phyloP scores from a whole-genome alignment of 2,797 vertebrate genomes.

The Carduelis carduelis region DNA sequence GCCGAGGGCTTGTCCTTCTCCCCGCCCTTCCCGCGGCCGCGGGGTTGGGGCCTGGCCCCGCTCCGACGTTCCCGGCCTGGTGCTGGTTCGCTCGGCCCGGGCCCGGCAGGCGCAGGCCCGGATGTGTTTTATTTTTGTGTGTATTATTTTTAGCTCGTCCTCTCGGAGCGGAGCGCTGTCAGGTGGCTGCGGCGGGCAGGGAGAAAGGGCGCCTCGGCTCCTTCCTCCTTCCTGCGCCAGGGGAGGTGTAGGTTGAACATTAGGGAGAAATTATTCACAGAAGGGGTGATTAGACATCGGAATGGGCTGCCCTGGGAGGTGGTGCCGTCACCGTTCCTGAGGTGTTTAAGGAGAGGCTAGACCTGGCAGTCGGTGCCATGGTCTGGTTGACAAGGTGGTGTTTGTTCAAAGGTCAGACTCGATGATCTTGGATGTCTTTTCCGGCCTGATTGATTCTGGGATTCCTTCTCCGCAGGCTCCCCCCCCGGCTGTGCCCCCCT shows the following conservation, averaged over 20 bases:
- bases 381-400: background rate
- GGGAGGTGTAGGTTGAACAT: background rate
- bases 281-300: background rate
- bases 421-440: background rate
- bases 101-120: background rate
- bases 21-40: background rate
- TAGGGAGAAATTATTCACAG: background rate
- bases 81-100: background rate
- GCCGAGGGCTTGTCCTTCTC: background rate
- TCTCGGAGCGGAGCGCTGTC: background rate
- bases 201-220: background rate
- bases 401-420: background rate
- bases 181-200: background rate
- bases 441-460: background rate
- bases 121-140: background rate
- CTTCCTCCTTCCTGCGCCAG: background rate
- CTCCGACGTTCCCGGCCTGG: background rate
- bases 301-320: background rate
- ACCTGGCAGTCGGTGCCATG: background rate
- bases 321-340: background rate
- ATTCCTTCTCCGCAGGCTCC: background rate
- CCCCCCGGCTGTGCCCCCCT: background rate
- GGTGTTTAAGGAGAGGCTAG: background rate
- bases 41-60: background rate
- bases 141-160: constrained; percentile 27